phyloP scores from a whole-genome alignment of 2,113 vertebrate genomes.

The Rhinolophus sinicus region DNA sequence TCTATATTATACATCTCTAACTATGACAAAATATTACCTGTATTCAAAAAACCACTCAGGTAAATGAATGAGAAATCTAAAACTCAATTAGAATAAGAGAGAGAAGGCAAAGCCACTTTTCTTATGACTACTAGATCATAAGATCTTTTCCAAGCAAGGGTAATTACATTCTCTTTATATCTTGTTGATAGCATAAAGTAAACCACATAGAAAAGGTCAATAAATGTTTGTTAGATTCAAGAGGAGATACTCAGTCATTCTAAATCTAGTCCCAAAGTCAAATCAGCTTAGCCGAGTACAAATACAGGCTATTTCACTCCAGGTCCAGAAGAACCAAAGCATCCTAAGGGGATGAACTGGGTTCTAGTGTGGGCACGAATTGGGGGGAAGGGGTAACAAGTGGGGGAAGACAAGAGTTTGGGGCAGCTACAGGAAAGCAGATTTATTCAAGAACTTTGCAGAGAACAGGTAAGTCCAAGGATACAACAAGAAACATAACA shows the following conservation, averaged over 20 bases:
- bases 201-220: slow-evolving; percentile 33
- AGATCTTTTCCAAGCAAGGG: neutral
- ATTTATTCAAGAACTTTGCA: neutral
- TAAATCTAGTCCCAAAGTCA: neutral
- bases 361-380: neutral
- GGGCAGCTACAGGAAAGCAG: neutral
- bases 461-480: neutral
- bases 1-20: neutral
- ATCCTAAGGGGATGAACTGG: neutral
- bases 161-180: neutral
- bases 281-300: neutral
- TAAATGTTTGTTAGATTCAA: neutral
- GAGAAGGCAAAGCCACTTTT: neutral
- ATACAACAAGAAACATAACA: neutral
- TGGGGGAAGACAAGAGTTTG: neutral
- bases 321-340: neutral
- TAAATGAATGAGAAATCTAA: slow-evolving; percentile 36
- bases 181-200: neutral
- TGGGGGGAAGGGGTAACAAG: neutral
- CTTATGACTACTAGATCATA: neutral
- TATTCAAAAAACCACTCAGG: neutral
- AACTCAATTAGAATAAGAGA: neutral
- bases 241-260: neutral
- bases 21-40: slow-evolving; percentile 16
- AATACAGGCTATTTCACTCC: neutral